A percentile compares a stretch with the other conserved stretches of the same genome.
These are phyloP conservation scores for Cryptotermes secundus DNA, from an alignment of 1,140 invertebrate species.

Conservation along the genomic window DNA sequence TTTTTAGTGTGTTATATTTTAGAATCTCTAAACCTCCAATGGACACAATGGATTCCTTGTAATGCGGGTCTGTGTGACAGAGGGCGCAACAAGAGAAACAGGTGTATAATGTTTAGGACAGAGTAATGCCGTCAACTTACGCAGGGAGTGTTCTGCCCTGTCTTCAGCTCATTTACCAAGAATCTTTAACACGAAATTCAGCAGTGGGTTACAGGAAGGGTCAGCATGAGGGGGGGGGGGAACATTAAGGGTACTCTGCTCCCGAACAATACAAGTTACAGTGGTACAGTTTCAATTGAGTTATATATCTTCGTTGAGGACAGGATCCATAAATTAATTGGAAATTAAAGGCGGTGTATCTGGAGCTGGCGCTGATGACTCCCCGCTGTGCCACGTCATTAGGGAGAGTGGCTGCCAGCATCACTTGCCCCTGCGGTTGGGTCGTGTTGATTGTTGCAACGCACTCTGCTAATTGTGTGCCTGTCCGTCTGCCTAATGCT, in stretches of 20 bases:
- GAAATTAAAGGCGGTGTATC: conserved; percentile 34
- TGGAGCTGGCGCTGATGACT: conserved; percentile 10
- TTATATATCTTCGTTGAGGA: background rate
- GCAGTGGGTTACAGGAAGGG: background rate
- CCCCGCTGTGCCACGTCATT: conserved; percentile 20
- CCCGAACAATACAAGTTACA: background rate
- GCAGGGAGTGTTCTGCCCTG: background rate
- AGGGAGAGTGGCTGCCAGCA: conserved; percentile 23
- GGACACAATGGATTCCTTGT: too few species aligned
- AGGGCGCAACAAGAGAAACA: too few species aligned
- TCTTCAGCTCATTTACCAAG: background rate
- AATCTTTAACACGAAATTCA: background rate
- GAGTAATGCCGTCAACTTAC: background rate
- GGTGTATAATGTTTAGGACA: too few species aligned
- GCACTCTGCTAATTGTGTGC: conserved; percentile 2
- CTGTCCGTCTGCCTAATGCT: background rate
- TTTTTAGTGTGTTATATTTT: too few species aligned
- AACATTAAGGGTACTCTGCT: conserved; percentile 1
- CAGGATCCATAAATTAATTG: conserved; percentile 30
- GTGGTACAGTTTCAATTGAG: background rate
- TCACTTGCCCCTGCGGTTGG: background rate
- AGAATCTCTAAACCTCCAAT: too few species aligned
- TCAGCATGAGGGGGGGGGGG: background rate
- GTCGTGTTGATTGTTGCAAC: background rate
- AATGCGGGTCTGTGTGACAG: too few species aligned